phyloP scores from a whole-genome alignment of 64 coral and sea anemone genomes.

The Pocillopora damicornis region DNA sequence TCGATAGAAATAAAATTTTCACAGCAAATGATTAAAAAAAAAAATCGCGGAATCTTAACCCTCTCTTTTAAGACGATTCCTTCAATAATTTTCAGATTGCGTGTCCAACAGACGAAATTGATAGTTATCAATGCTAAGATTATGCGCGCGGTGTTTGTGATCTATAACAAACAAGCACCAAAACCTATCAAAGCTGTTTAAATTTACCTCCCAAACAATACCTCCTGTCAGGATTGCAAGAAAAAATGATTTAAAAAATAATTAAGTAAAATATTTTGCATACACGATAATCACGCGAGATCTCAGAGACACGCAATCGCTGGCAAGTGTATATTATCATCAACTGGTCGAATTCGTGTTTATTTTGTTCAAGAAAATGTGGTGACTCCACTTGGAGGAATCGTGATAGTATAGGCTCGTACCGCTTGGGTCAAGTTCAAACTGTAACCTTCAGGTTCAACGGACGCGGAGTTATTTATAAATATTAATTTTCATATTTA shows the following conservation, averaged over 20 bases:
- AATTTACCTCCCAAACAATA: slow-evolving; percentile 12
- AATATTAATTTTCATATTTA: too few relatives aligned
- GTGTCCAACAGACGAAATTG: not conserved
- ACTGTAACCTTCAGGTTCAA: too few relatives aligned
- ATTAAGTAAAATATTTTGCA: not conserved
- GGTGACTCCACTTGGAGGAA: too few relatives aligned
- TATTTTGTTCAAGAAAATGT: too few relatives aligned
- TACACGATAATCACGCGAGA: slow-evolving; percentile 9
- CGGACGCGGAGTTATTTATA: too few relatives aligned
- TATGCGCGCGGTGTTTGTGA: not conserved
- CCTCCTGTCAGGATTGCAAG: not conserved
- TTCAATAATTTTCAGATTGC: not conserved
- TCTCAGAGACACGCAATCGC: not conserved
- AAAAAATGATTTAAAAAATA: not conserved
- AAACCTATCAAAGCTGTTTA: not conserved
- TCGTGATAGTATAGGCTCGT: too few relatives aligned
- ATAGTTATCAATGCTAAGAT: not conserved
- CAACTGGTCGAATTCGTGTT: not conserved
- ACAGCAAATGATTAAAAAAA: not conserved
- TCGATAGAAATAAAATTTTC: not conserved
- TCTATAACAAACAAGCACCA: not conserved
- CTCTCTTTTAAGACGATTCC: too few relatives aligned
- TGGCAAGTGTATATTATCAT: not conserved
- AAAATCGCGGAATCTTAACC: not conserved
- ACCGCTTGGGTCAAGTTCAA: too few relatives aligned